phyloP scores from a whole-genome alignment of 2,797 vertebrate species.

The Acanthurus tractus region DNA sequence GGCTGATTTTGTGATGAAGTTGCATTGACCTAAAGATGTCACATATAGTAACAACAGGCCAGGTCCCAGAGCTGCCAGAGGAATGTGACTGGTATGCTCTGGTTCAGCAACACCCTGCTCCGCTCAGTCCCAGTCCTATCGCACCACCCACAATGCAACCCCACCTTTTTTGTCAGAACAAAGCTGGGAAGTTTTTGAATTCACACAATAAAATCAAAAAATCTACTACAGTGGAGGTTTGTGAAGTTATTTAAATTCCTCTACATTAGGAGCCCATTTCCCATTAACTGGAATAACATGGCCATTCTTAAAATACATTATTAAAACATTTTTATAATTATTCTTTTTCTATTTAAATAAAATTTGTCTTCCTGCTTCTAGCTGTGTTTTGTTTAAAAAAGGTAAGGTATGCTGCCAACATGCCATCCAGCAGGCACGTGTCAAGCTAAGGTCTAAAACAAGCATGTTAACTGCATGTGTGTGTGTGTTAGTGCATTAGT shows the following conservation, averaged over 20 bases:
- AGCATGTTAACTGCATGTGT: constrained; percentile 1
- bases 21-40: neutral
- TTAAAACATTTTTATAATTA: neutral
- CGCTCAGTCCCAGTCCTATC: constrained; percentile 29
- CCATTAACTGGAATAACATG: neutral
- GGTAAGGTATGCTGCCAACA: neutral
- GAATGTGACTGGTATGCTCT: constrained; percentile 32
- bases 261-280: neutral
- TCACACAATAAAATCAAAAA: neutral
- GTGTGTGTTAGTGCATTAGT: neutral
- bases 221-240: neutral
- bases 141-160: constrained; percentile 9
- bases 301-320: neutral
- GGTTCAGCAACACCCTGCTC: constrained; percentile 51
- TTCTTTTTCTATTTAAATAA: too few species aligned
- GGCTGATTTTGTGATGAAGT: neutral
- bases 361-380: neutral
- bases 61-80: constrained; percentile 22
- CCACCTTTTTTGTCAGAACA: neutral
- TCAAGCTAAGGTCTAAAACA: constrained; percentile 23
- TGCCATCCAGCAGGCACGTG: constrained; percentile 1
- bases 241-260: too few species aligned
- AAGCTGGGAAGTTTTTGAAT: too few species aligned
- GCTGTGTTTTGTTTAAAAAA: neutral
- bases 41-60: neutral